These are phyloP conservation scores for Drosophila ezoana DNA, from an alignment of 2,888 invertebrate genomes.

Conservation along the genomic window DNA sequence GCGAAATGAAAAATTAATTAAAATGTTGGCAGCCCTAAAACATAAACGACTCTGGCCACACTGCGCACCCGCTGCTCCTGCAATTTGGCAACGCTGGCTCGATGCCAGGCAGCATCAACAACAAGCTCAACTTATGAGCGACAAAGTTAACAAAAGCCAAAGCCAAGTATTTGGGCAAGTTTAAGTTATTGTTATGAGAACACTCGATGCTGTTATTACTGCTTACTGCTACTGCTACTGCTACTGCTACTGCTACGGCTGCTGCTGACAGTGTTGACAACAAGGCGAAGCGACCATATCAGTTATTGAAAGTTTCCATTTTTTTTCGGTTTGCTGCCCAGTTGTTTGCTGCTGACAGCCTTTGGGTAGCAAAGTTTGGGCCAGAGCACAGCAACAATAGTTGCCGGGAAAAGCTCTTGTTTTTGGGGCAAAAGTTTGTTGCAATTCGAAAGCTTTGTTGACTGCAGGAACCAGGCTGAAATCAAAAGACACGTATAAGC, in stretches of 20 bases:
- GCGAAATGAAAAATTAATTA: conserved; percentile 18
- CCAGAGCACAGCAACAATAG: background rate
- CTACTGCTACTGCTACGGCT: conserved; percentile 38
- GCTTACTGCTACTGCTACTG: background rate
- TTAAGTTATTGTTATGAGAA: conserved; percentile 65
- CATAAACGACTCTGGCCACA: background rate
- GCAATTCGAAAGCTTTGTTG: conserved; percentile 20
- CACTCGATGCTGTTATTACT: conserved; percentile 20
- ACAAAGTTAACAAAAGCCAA: conserved; percentile 53
- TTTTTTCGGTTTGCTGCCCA: conserved; percentile 21
- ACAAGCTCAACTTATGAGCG: conserved; percentile 31
- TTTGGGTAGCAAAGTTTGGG: conserved; percentile 27
- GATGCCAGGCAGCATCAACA: conserved; percentile 1
- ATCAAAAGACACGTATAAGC: conserved; percentile 44
- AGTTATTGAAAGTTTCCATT: conserved; percentile 50
- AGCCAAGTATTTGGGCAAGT: conserved; percentile 47
- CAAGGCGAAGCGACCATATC: conserved; percentile 48
- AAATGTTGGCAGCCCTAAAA: conserved; percentile 1
- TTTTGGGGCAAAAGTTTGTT: conserved; percentile 36
- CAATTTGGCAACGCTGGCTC: conserved; percentile 1
- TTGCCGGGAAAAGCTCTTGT: conserved; percentile 10
- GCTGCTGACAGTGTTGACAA: conserved; percentile 50
- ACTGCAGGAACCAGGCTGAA: conserved; percentile 10
- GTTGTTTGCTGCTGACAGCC: conserved; percentile 46
- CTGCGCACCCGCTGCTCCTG: conserved; percentile 6